Percentiles rank a stretch among this genome's conserved stretches.
phyloP scores from a whole-genome alignment of 2,113 vertebrate species.

The Chrysochloris asiatica region DNA sequence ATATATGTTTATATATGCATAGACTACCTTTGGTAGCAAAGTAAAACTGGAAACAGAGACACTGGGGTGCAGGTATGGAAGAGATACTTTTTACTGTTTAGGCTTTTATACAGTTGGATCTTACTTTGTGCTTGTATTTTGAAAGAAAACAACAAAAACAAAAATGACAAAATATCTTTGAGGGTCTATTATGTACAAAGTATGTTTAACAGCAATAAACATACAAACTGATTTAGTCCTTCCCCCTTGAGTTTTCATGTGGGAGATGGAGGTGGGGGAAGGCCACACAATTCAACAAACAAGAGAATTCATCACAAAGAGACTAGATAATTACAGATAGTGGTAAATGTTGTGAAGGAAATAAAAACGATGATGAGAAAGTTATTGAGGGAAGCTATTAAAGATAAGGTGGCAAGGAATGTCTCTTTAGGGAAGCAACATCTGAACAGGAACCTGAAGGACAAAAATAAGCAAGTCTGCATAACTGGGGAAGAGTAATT shows the following conservation, averaged over 20 bases:
- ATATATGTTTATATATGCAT: not conserved
- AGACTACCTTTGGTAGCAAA: not conserved
- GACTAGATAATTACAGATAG: not conserved
- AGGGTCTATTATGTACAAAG: not conserved
- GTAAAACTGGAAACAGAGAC: not conserved
- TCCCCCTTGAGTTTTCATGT: not conserved
- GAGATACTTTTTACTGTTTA: constrained; percentile 11
- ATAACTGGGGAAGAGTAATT: not conserved
- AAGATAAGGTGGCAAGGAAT: not conserved
- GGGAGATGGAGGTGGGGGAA: not conserved
- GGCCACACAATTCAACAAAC: not conserved
- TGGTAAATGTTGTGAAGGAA: not conserved
- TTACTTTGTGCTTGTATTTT: not conserved
- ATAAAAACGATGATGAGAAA: not conserved
- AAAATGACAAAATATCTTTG: not conserved
- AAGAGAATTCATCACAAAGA: constrained; percentile 22
- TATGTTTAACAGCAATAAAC: not conserved
- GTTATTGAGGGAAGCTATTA: not conserved
- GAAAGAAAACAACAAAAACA: not conserved
- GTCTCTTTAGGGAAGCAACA: constrained; percentile 16
- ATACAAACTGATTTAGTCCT: not conserved
- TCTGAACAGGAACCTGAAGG: not conserved
- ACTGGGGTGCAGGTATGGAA: not conserved
- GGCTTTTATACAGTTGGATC: not conserved
- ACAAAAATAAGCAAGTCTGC: constrained; percentile 13